Evolutionary conservation across 2,797 vertebrate species (phyloP).

Genomic region (Helarctos malayanus): DNA sequence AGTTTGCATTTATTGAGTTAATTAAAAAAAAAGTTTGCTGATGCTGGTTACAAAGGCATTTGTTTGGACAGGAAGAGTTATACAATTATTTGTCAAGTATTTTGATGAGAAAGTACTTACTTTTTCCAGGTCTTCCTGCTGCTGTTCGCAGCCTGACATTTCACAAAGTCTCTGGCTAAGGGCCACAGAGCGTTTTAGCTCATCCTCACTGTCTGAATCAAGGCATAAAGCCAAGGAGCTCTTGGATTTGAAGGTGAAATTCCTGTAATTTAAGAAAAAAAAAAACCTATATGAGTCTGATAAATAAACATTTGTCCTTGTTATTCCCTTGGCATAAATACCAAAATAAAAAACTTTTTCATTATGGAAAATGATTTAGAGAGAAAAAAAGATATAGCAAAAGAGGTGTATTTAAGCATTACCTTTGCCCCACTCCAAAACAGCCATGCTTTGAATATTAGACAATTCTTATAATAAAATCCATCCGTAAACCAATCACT

Average conservation of each 20-base stretch:
- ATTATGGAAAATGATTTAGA: conserved; percentile 66
- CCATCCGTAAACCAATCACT: conserved; percentile 65
- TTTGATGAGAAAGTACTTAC: conserved; percentile 81
- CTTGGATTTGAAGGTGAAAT: conserved; percentile 92
- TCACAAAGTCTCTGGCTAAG: conserved; percentile 92
- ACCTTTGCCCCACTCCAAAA: conserved; percentile 74
- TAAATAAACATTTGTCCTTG: conserved; percentile 47
- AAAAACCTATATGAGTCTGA: conserved; percentile 18
- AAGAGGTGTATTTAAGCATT: conserved; percentile 69
- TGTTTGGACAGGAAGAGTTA: conserved; percentile 26
- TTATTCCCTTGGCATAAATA: conserved; percentile 67
- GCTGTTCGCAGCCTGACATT: conserved; percentile 87
- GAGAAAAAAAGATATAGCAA: conserved; percentile 48
- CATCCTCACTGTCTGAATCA: conserved; percentile 98
- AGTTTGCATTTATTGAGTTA: not conserved
- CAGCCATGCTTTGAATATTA: conserved; percentile 73
- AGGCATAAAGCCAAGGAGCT: conserved; percentile 88
- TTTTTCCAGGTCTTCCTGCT: conserved; percentile 92
- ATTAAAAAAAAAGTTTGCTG: not conserved
- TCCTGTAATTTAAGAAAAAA: conserved; percentile 88
- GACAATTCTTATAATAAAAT: conserved; percentile 49
- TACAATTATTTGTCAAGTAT: conserved; percentile 2
- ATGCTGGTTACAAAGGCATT: conserved; percentile 28
- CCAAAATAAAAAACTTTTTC: conserved; percentile 66
- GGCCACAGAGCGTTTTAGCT: conserved; percentile 91